These are phyloP conservation scores for Cerastoderma edule DNA, from an alignment of 2,888 invertebrate genomes.

Conservation along the genomic window DNA sequence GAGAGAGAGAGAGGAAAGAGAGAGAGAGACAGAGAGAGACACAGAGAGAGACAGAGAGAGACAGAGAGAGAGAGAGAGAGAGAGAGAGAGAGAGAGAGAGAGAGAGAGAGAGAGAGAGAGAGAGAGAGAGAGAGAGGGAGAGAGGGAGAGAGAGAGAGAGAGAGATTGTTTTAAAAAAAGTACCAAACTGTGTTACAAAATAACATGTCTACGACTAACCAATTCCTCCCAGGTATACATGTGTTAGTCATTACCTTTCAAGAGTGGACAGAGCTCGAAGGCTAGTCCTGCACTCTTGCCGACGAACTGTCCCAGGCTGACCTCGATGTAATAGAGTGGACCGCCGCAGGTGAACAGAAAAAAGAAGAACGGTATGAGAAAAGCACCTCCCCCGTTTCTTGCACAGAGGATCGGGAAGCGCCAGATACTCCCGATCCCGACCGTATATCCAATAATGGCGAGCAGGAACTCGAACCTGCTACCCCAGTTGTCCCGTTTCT, in stretches of 20 bases:
- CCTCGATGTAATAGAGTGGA: conserved; percentile 55
- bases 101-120: no score
- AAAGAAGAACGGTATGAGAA: conserved; percentile 60
- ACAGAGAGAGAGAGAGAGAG: no score
- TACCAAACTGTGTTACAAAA: no score
- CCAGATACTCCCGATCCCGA: conserved; percentile 56
- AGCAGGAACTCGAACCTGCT: conserved; percentile 52
- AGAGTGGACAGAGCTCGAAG: conserved; percentile 46
- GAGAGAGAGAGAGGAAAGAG: no score
- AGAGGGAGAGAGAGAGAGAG: no score
- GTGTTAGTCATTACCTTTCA: conserved; percentile 33
- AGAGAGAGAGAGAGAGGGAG: no score
- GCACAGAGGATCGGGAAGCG: conserved; percentile 54
- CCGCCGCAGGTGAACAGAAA: conserved; percentile 54
- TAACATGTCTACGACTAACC: no score
- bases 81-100: no score
- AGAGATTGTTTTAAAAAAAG: no score
- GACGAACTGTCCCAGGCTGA: conserved; percentile 50
- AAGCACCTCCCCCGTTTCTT: conserved; percentile 57
- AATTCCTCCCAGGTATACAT: no score
- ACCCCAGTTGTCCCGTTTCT: conserved; percentile 44
- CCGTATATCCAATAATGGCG: conserved; percentile 53
- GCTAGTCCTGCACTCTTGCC: conserved; percentile 45
- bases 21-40: no score
- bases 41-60: no score